Percentiles rank a stretch among this genome's conserved stretches.
Evolutionary conservation across 2,113 vertebrate species (phyloP).

Genomic region (Cryptotis parvus): DNA sequence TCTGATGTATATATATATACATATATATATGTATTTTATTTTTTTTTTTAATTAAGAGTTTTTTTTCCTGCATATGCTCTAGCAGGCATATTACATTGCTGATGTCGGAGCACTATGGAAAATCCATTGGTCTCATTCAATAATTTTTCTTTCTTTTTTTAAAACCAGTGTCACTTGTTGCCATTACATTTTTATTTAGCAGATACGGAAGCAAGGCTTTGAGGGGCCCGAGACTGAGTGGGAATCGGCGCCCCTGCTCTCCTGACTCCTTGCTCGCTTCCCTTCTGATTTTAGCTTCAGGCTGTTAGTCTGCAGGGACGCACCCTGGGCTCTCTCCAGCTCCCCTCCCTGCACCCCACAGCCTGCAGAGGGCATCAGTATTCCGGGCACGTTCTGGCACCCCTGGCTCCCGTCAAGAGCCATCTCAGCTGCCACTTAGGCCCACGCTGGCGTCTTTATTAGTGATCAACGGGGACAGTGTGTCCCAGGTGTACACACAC

Average conservation of each 20-base stretch:
- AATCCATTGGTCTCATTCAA: slow-evolving; percentile 8
- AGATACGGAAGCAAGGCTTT: not conserved
- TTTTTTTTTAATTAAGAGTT: not conserved
- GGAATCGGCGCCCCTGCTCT: too few relatives aligned
- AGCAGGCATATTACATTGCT: not conserved
- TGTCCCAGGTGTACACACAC: slow-evolving; percentile 61
- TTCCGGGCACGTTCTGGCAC: slow-evolving; percentile 55
- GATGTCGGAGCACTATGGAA: slow-evolving; percentile 1
- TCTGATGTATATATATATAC: not conserved
- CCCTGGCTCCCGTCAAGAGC: slow-evolving; percentile 67
- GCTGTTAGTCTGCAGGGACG: too few relatives aligned
- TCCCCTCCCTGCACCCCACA: not conserved
- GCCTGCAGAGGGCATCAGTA: slow-evolving; percentile 48
- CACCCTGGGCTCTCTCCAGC: not conserved
- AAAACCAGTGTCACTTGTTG: not conserved
- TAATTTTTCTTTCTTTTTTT: not conserved
- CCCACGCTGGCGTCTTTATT: slow-evolving; percentile 65
- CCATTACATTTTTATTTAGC: slow-evolving; percentile 47
- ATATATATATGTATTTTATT: too few relatives aligned
- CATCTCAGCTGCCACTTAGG: slow-evolving; percentile 80
- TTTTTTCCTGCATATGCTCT: slow-evolving; percentile 1
- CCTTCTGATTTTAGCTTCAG: too few relatives aligned
- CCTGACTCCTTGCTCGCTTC: not conserved
- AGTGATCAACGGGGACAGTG: slow-evolving; percentile 68
- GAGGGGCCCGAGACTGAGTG: not conserved